Conservation (phyloP, 2,797 vertebrate species). For the Melanotaenia trifasciata region DNA sequence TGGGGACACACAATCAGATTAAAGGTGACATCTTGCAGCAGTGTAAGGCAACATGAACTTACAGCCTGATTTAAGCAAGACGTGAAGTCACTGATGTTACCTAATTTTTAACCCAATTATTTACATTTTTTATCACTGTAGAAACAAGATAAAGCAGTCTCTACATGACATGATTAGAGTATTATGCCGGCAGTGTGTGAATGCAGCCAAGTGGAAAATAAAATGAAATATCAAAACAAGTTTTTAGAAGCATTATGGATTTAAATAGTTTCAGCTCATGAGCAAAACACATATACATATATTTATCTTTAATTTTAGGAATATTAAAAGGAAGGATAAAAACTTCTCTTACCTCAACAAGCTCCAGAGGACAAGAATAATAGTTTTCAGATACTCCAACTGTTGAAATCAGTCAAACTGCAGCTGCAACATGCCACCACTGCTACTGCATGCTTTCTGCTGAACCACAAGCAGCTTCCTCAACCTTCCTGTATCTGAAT, state of each 20-base stretch:
- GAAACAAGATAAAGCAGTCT: constrained; percentile 22
- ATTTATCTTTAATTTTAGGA: constrained; percentile 6
- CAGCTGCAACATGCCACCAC: constrained; percentile 64
- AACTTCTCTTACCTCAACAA: constrained; percentile 69
- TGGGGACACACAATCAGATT: constrained; percentile 53
- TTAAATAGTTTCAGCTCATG: background rate
- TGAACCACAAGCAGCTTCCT: constrained; percentile 70
- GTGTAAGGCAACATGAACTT: constrained; percentile 46
- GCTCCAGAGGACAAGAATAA: constrained; percentile 58
- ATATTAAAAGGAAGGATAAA: constrained; percentile 12
- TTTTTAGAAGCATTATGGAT: background rate
- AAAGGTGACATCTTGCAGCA: constrained; percentile 56
- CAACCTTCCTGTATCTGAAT: constrained; percentile 73
- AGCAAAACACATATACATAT: background rate
- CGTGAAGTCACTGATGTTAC: constrained; percentile 42
- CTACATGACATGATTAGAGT: constrained; percentile 9
- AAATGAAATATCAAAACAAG: background rate
- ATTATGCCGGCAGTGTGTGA: background rate
- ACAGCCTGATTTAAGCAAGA: constrained; percentile 63
- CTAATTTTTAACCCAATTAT: constrained; percentile 50
- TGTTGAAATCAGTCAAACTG: constrained; percentile 50
- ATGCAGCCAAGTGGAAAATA: constrained; percentile 7
- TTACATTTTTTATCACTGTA: constrained; percentile 27
- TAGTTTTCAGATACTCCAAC: constrained; percentile 71
- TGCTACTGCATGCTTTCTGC: constrained; percentile 71